Evolutionary conservation across 30 jellyfish, hydroid and myxozoan species (phyloP), one percentile per base, ranked within the genome.

Genomic region (Pseudorhiza aurosa): DNA sequence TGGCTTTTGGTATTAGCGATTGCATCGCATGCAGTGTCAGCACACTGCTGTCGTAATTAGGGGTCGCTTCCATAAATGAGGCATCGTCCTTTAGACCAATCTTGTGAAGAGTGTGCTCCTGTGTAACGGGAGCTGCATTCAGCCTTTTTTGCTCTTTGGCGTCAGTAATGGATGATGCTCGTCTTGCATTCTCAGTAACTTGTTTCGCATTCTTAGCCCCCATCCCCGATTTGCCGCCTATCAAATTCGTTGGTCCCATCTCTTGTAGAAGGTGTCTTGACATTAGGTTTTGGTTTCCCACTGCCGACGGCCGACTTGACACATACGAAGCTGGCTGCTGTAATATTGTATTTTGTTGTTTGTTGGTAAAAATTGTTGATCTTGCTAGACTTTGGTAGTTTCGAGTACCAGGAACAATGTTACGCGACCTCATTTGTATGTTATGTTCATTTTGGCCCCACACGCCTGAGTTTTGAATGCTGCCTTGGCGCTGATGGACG

Each of bases 41-140:
- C 26, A 18, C 70, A 42, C 85, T 65, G 70, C 77, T 59, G 17
- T 80, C 91, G 72, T 55, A 65, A 51, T 53, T 74, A 15, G 96
- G 87, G 32, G 69, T 39, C 8, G 96, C 90, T 1, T 74, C 90
- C 86, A 85, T 85, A 28, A 85, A 85, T 49, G 96, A 85, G 6
- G 96, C 96, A 65, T 75, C 90, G 44, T 85, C 96, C 28, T 65
- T 75, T 24, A 85, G 82, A 26, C 96, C 96, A n/a, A 82, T 69
- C 12, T 65, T 49, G 49, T 80, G 84, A 9, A 80, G 78, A 1
- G 57, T 36, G 17, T 36, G 35, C 19, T 80, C 91, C 29, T 58
- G 71, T 55, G 57, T 58, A 14, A 51, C 22, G n/a, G 35, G 12
- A 53, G 3, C 37, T 8, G 36, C 36, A 53, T 21, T 53, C 50